Evolutionary conservation across 2,888 invertebrate species (phyloP), one percentile per base, ranked within the genome.

Genomic region (Synanthedon tipuliformis): DNA sequence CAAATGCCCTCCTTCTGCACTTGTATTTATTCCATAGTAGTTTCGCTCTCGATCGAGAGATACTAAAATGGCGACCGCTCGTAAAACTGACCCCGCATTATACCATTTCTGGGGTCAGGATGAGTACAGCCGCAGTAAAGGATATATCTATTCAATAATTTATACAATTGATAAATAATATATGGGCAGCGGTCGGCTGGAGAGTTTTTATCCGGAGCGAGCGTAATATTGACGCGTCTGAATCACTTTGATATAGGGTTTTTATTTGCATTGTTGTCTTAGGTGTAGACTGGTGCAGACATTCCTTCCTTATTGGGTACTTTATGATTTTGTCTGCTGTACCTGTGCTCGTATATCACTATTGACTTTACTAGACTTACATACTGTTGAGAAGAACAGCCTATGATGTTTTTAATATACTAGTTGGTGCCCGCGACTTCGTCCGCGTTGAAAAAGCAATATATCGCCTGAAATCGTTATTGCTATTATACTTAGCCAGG

Each of bases 151-250:
- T 80, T 84, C 79, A 80, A 84, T 85, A 85, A 84, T 83, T 80
- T 85, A 87, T 86, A 85, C 84, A 78, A 81, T 84, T 84, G 79
- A 81, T 87, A 83, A 87, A 86, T 86, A 86, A 85, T 85, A 84
- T 74, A 80, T 78, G 62, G 45, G n/a, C 13, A 12, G 45, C 45
- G 15, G 45, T n/a, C 45, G 45, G 45, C 34, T 10, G 34, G 34
- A 34, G 34, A 34, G 34, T 45, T 45, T 45, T 45, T 45, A 45
- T 45, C 15, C 7, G 12, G n/a, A 45, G 8, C 45, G 12, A 13
- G 13, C 15, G 45, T n/a, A 13, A 45, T 45, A 45, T 45, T 45
- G 13, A 45, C 45, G 45, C n/a, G 45, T n/a, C 15, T 45, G 45
- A 45, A 45, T 45, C 13, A 13, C 15, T 45, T 45, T 45, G 34